A percentile compares a stretch with the other conserved stretches of the same genome.
phyloP scores from a whole-genome alignment of 2,113 vertebrate genomes.

The Aythya baeri region DNA sequence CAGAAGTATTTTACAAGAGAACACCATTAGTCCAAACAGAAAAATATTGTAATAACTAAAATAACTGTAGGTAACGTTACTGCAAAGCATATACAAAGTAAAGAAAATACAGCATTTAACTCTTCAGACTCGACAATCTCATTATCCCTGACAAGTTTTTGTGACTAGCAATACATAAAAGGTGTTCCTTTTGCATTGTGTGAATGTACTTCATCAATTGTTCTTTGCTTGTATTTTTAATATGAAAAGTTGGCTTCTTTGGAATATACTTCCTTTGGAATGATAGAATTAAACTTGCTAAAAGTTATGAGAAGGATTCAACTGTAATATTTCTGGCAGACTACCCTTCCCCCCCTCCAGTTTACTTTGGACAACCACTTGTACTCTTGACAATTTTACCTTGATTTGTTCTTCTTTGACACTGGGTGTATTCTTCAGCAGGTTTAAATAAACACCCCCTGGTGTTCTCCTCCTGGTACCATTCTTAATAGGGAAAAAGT shows the following conservation, averaged over 20 bases:
- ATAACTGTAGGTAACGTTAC: not conserved
- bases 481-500: constrained; percentile 76
- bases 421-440: constrained; percentile 93
- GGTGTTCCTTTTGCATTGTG: not conserved
- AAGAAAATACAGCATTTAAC: not conserved
- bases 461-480: constrained; percentile 94
- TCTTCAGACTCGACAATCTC: not conserved
- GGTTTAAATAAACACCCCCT: constrained; percentile 94
- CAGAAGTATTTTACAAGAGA: not conserved
- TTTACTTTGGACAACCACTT: not conserved
- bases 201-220: not conserved
- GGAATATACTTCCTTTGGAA: not conserved
- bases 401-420: constrained; percentile 88
- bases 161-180: not conserved
- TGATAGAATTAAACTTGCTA: not conserved
- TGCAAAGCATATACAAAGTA: not conserved
- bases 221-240: not conserved
- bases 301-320: not conserved
- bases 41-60: not conserved
- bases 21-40: not conserved
- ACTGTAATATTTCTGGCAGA: not conserved
- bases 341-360: fast-evolving
- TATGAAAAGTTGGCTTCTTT: not conserved
- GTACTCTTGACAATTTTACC: constrained; percentile 69
- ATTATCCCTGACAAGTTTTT: not conserved